Base-by-base conservation (phyloP, 2,797 vertebrate genomes). In the Lindbergichthys nudifrons region DNA sequence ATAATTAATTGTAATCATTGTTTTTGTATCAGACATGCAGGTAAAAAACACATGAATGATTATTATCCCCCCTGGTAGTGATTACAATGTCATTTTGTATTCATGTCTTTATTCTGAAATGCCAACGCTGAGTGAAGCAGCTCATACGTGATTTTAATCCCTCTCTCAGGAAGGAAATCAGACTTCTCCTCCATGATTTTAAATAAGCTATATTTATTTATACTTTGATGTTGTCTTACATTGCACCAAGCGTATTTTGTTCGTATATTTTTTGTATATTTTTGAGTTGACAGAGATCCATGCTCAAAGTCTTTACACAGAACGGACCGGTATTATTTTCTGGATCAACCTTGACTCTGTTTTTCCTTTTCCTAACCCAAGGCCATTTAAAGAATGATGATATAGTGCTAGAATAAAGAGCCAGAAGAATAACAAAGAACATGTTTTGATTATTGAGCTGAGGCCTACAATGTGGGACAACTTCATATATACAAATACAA, bases 381-480 rank as follows among this genome's bases (percentile, higher is more conserved):
- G 77, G 86, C 57, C 59, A 83, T 84, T 88, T 89, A 60, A 90
- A 86, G 82, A 90, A 87, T 83, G 83, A 85, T 69, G 73, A 81
- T 87, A 80, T 87, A 85, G 80, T 79, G 73, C 70, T 89, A 92
- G 81, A 94, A 91, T 92, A 92, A 93, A 93, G 63, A 88, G 50
- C 86, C 50, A 67, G 66, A 85, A 67, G 66, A 85, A 72, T 88
- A 84, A 76, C 70, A 53, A 79, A 70, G 15, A 45, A 36, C 2
- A 32, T 60, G 60, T 57, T 32, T 79, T 43, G 39, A 26, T 26
- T 61, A 69, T 65, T 90, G 74, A 86, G 16, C 70, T 77, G 21
- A 13, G 32, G 18, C 46, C 1, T 19, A 2, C 32, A 50, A 32
- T 61, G 18, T 51, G 3, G 1, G 32, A 36, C 8, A 36, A 36